Conservation (phyloP, 2,113 vertebrate genomes). For the Cyprinodon tularosa region DNA sequence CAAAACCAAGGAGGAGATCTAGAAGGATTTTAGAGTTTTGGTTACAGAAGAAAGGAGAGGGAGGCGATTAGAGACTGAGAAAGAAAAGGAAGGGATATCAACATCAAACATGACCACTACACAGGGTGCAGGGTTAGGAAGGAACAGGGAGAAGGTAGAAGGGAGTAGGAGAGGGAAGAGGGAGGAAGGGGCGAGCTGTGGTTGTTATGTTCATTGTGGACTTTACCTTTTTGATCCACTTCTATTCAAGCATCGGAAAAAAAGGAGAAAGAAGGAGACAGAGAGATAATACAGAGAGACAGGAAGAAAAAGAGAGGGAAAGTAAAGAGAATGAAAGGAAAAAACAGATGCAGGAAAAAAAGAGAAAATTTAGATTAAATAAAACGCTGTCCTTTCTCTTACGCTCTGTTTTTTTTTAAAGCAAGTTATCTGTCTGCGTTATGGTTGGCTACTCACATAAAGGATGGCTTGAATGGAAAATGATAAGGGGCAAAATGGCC, state of each 20-base stretch:
- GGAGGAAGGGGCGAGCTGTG: constrained; percentile 81
- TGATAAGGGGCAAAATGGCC: constrained; percentile 78
- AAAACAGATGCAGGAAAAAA: constrained; percentile 86
- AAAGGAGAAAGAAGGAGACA: constrained; percentile 88
- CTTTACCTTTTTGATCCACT: constrained; percentile 99
- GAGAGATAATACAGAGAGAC: constrained; percentile 78
- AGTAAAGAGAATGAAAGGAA: constrained; percentile 86
- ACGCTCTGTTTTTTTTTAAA: constrained; percentile 59
- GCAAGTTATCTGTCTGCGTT: constrained; percentile 77
- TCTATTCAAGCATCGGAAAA: constrained; percentile 99
- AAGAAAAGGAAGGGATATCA: constrained; percentile 77
- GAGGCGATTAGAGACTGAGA: constrained; percentile 61
- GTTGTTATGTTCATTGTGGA: constrained; percentile 90
- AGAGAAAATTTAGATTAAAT: constrained; percentile 95
- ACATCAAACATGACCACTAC: constrained; percentile 91
- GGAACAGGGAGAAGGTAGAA: constrained; percentile 65
- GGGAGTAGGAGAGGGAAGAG: constrained; percentile 52
- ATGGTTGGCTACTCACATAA: constrained; percentile 77
- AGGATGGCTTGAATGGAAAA: constrained; percentile 80
- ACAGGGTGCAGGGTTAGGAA: constrained; percentile 92
- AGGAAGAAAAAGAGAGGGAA: constrained; percentile 81
- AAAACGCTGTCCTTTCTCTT: constrained; percentile 81
- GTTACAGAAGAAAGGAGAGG: constrained; percentile 73
- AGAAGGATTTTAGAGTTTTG: constrained; percentile 79
- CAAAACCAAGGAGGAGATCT: constrained; percentile 79